Evolutionary conservation across 2,113 vertebrate genomes (phyloP), one percentile per base, ranked within the genome.

Genomic region (Chionomys nivalis): DNA sequence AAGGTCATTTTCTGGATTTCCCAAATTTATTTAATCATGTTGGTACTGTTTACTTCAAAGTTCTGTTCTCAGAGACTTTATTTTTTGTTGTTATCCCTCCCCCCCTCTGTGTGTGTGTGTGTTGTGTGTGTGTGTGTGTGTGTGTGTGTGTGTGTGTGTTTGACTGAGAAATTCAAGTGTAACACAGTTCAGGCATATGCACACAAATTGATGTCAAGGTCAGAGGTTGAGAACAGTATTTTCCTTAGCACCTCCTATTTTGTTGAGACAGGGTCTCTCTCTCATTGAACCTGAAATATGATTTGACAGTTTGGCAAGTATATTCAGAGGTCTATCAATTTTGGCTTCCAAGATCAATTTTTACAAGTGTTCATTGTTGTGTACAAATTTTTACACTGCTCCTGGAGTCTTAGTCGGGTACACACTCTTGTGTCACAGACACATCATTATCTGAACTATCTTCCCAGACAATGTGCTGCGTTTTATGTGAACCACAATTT

Each of bases 241-340:
- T 47, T 49, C 17, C 63, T 49, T 23, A 49, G 42, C 4, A 49
- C 2, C 2, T 65, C 4, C 5, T 9, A 33, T 28, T 85, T 31
- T 68, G 23, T 44, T 86, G 28, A 66, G 4, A 23, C 8, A 47
- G 26, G 28, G 42, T 33, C 42, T 33, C 42, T 33, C 42, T 23
- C 31, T 63, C 79, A 63, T 23, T 17, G 24, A 63, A 63, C 24
- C 24, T 31, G 26, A 7, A 81, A 19, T 86, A 65, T 21, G 42
- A 9, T 4, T 44, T 11, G 0, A 86, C 0, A 44, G 4, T 10
- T 4, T 86, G 17, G 42, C 16, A 11, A 66, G 1, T 47, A 7
- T 16, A 9, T 28, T 63, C 8, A 26, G 39, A 65, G 24, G 19
- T 65, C 61, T 85, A 47, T 8, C 5, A 47, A 42, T 36, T 14